These are phyloP conservation scores for Drosophila anomalata DNA, from an alignment of 2,888 invertebrate species.

Conservation along the genomic window DNA sequence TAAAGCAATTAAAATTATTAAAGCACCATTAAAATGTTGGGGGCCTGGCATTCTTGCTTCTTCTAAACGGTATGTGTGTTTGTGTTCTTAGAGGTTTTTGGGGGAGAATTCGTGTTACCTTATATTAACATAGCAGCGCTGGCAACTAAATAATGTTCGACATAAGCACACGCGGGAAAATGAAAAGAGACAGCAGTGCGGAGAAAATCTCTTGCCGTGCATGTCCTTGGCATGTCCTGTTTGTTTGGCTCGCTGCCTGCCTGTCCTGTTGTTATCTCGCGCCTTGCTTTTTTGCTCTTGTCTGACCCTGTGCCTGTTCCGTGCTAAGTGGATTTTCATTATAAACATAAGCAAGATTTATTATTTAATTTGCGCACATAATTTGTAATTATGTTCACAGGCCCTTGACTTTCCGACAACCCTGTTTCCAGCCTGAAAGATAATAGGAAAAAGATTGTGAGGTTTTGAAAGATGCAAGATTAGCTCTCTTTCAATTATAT, in stretches of 20 bases:
- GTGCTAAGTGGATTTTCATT: conserved; percentile 64
- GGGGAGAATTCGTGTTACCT: conserved; percentile 26
- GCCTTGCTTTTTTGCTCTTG: conserved; percentile 29
- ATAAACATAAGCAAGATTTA: conserved; percentile 56
- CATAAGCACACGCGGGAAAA: conserved; percentile 21
- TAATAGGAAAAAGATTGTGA: neutral
- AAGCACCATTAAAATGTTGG: conserved; percentile 31
- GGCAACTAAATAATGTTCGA: conserved; percentile 47
- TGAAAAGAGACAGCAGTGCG: neutral
- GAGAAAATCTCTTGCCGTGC: neutral
- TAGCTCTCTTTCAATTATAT: neutral
- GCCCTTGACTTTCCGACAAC: conserved; percentile 47
- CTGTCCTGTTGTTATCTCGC: conserved; percentile 20
- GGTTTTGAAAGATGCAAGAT: neutral
- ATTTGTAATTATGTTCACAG: conserved; percentile 62
- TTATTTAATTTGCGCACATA: conserved; percentile 64
- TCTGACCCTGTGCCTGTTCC: conserved; percentile 4
- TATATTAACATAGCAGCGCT: conserved; percentile 50
- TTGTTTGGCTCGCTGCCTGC: conserved; percentile 15
- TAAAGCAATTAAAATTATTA: conserved; percentile 43
- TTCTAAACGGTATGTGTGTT: neutral
- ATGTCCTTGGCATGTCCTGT: conserved; percentile 33
- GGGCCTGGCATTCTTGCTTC: neutral
- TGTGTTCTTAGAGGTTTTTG: conserved; percentile 6
- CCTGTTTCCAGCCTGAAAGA: conserved; percentile 8